These are phyloP conservation scores for Spea multiplicata DNA, from an alignment of 2,113 vertebrate genomes.

Conservation along the genomic window DNA sequence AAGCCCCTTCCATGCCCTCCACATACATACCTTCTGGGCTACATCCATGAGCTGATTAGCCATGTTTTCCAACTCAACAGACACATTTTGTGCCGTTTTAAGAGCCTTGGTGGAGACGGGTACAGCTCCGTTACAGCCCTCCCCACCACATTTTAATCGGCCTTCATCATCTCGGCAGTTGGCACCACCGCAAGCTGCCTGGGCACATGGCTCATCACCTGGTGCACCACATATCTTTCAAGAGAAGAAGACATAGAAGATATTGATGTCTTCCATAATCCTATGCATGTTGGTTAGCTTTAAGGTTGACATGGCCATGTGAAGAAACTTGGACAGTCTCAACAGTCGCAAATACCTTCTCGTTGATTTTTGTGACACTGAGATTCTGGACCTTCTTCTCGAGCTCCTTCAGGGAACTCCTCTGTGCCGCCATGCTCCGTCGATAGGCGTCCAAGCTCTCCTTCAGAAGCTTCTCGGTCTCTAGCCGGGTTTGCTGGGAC, in stretches of 20 bases:
- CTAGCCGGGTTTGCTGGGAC: conserved; percentile 47
- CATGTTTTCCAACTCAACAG: conserved; percentile 58
- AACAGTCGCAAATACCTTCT: conserved; percentile 51
- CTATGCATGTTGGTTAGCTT: too few species aligned
- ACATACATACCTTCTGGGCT: conserved; percentile 67
- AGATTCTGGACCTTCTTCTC: conserved; percentile 60
- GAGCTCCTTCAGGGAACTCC: conserved; percentile 66
- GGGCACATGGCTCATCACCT: conserved; percentile 59
- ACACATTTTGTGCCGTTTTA: conserved; percentile 54
- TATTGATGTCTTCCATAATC: too few species aligned
- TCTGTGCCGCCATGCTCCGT: conserved; percentile 56
- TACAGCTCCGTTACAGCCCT: conserved; percentile 68
- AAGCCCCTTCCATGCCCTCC: neutral
- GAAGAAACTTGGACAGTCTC: neutral
- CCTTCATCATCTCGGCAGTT: conserved; percentile 67
- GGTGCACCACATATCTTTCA: conserved; percentile 54
- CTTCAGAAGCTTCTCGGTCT: conserved; percentile 55
- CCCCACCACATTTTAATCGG: conserved; percentile 65
- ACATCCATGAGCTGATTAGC: conserved; percentile 62
- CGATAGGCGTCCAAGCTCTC: conserved; percentile 52
- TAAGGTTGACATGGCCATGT: too few species aligned
- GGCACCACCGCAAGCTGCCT: conserved; percentile 71
- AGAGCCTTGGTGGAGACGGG: conserved; percentile 63
- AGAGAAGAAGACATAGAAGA: neutral
- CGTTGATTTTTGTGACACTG: conserved; percentile 42